These are phyloP conservation scores for Anthopleura sola DNA, from an alignment of 64 coral and sea anemone genomes.

Conservation along the genomic window DNA sequence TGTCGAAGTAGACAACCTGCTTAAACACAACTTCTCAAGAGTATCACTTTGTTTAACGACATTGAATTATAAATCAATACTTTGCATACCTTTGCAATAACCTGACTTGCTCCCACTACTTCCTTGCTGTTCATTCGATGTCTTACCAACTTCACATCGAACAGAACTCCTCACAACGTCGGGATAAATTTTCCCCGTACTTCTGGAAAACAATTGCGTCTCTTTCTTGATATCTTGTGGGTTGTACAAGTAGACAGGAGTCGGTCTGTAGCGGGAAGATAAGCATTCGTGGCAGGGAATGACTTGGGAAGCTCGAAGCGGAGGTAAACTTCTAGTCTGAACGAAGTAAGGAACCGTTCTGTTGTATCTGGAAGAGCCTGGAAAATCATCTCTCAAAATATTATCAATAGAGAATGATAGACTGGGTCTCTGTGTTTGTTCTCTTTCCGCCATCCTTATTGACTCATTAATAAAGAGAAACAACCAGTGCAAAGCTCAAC, in stretches of 20 bases:
- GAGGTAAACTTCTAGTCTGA: neutral
- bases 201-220: neutral
- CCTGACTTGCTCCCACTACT: neutral
- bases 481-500: neutral
- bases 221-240: neutral
- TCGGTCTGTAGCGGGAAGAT: neutral
- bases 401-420: constrained; percentile 25
- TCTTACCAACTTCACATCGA: neutral
- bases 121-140: neutral
- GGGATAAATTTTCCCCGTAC: neutral
- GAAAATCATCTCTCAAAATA: constrained; percentile 34
- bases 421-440: neutral
- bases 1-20: neutral
- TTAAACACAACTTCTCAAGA: neutral
- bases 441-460: constrained; percentile 19
- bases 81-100: constrained; percentile 9
- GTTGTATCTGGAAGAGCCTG: neutral
- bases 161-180: neutral
- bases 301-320: neutral
- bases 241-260: constrained; percentile 2
- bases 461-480: constrained; percentile 19
- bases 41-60: constrained; percentile 16
- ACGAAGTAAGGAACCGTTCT: neutral
- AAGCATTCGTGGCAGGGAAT: constrained; percentile 3
- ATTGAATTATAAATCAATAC: neutral